Base-by-base conservation (phyloP, 35 echinoderm and acorn worm genomes). In the Heliocidaris erythrogramma region DNA sequence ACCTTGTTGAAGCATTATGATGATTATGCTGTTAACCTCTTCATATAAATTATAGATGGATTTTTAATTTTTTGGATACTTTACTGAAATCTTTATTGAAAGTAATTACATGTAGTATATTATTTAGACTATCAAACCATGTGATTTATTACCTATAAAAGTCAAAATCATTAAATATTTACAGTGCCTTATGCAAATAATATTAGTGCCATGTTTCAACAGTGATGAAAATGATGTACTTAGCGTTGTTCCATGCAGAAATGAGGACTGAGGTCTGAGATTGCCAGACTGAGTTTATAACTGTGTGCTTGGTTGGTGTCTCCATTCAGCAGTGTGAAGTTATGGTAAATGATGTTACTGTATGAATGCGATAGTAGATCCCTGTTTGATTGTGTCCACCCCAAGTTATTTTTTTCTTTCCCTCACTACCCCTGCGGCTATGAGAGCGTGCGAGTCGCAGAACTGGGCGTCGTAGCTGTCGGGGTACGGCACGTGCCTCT, bases 331-430 rank as follows among this genome's bases (percentile, higher is more conserved):
- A 56, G 52, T 78, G 65, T 18, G 17, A 78, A 78, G 65, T 78
- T 78, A 78, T 78, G 65, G 65, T 78, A 78, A 78, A 78, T 78
- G 65, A 78, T 78, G 65, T 78, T 78, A 78, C 18, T 21, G 14
- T 78, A 78, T 78, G 65, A 78, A 78, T 78, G 65, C 65, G 27
- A 78, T 78, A 78, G 65, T 78, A 78, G 65, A 78, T 78, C 65
- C 65, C 10, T 11, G 52, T 9, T 56, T 56, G 35, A 56, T 56
- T 78, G 21, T 78, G 21, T 78, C 21, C 65, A 21, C 27, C 52
- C 52, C 52, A 56, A 56, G 52, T 56, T 56, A 56, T 56, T 9
- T 56, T 56, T 14, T 78, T 78, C 65, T 78, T 24, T 78, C 18
- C 65, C 27, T 17, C 27, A 27, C 17, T 78, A 78, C 65, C 65